A percentile compares a stretch with the other conserved stretches of the same genome.
These are phyloP conservation scores for Colinus virginianus DNA, from an alignment of 2,113 vertebrate species.

Conservation along the genomic window DNA sequence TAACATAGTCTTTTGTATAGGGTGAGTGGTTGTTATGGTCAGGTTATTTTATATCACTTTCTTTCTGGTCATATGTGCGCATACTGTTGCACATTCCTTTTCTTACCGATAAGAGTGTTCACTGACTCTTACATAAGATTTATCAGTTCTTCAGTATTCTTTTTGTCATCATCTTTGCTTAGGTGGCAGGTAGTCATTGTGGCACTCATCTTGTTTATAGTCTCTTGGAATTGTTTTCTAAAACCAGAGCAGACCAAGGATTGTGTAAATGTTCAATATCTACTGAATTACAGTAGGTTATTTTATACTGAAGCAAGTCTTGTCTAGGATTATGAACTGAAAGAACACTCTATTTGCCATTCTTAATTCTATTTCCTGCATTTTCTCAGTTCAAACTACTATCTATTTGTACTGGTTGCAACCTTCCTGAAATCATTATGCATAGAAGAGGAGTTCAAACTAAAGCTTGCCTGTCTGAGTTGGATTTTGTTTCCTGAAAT, in stretches of 20 bases:
- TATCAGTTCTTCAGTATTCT: not conserved
- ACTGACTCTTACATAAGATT: not conserved
- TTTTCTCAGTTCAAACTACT: not conserved
- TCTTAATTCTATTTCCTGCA: rapidly evolving
- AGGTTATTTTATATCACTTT: not conserved
- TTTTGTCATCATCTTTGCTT: not conserved
- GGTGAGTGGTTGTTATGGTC: not conserved
- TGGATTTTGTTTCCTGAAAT: not conserved
- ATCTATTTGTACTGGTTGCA: not conserved
- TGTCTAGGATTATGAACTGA: not conserved
- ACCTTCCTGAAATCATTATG: not conserved
- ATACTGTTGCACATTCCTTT: not conserved
- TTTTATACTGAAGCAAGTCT: not conserved
- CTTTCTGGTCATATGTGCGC: not conserved
- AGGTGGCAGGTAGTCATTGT: not conserved
- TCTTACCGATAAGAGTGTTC: not conserved
- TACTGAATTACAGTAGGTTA: not conserved
- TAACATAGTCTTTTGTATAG: constrained; percentile 65
- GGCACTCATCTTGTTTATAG: not conserved
- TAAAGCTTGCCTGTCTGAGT: not conserved
- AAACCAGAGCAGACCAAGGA: not conserved
- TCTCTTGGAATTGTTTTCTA: not conserved
- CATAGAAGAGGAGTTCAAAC: not conserved
- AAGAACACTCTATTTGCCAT: not conserved
- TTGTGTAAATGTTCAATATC: not conserved